Evolutionary conservation across 1,140 invertebrate genomes (phyloP).

Genomic region (Polyergus mexicanus): DNA sequence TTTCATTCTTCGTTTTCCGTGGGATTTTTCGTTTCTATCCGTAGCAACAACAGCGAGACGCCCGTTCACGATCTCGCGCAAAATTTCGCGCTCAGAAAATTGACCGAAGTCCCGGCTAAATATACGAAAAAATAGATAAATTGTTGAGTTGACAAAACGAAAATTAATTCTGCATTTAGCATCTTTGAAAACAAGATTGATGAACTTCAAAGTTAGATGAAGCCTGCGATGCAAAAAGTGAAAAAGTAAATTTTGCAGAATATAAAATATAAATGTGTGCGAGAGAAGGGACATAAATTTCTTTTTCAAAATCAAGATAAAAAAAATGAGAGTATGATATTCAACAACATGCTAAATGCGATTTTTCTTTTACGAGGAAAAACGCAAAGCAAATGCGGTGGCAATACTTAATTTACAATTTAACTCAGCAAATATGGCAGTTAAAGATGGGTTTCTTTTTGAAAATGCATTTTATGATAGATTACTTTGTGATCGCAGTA

Average conservation of each 20-base stretch:
- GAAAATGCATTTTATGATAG: constrained; percentile 6
- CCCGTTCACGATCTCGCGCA: background rate
- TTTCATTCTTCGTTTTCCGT: constrained; percentile 52
- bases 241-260: background rate
- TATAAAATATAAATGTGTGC: background rate
- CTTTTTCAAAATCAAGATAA: constrained; percentile 20
- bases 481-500: constrained; percentile 16
- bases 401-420: background rate
- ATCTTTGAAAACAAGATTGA: constrained; percentile 43
- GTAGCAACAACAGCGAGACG: background rate
- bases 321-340: background rate
- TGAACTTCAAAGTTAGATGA: background rate
- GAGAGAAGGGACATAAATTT: background rate
- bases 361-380: background rate
- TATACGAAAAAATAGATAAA: constrained; percentile 26
- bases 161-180: constrained; percentile 15
- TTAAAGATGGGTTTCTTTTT: background rate
- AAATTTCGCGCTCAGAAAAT: constrained; percentile 27
- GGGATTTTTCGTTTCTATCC: constrained; percentile 31
- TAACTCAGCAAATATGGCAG: background rate
- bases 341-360: background rate
- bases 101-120: background rate
- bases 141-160: background rate
- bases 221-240: background rate
- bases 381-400: background rate